Percentiles rank a stretch among this genome's conserved stretches.
Evolutionary conservation across 2,888 invertebrate species (phyloP).

Genomic region (Listrodromus nycthemerus): DNA sequence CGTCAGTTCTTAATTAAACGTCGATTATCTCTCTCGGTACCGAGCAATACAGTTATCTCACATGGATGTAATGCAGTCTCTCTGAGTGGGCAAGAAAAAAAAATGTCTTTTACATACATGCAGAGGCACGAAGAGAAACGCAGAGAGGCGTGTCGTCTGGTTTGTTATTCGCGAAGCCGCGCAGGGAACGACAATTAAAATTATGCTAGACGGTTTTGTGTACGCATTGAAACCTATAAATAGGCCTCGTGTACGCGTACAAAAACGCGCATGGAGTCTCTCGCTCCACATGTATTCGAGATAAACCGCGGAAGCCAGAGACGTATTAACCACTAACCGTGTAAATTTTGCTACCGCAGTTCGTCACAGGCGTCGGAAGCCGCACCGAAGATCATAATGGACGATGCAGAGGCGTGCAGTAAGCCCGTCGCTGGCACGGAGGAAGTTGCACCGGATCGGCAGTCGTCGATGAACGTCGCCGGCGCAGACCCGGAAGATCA

Average conservation of each 20-base stretch:
- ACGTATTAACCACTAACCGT: constrained; percentile 26
- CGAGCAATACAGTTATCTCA: too few species aligned
- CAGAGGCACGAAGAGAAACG: neutral
- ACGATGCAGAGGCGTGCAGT: constrained; percentile 56
- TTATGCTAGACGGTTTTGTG: constrained; percentile 48
- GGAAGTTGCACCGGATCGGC: constrained; percentile 38
- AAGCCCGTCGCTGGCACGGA: constrained; percentile 36
- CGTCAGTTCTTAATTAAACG: neutral
- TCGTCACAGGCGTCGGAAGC: constrained; percentile 39
- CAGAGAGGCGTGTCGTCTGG: constrained; percentile 12
- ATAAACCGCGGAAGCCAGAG: neutral
- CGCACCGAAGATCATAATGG: constrained; percentile 58
- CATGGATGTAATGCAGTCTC: neutral
- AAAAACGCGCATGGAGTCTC: neutral
- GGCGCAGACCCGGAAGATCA: constrained; percentile 26
- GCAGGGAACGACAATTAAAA: constrained; percentile 61
- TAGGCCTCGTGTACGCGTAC: constrained; percentile 37
- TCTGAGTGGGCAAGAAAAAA: constrained; percentile 4
- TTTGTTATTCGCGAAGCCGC: neutral
- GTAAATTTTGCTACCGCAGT: constrained; percentile 45
- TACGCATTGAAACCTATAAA: constrained; percentile 58
- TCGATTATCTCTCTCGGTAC: neutral
- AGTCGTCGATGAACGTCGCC: constrained; percentile 30
- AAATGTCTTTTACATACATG: neutral
- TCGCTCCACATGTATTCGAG: neutral